Base-by-base conservation (phyloP, 2,113 vertebrate species). In the Dipodomys spectabilis region DNA sequence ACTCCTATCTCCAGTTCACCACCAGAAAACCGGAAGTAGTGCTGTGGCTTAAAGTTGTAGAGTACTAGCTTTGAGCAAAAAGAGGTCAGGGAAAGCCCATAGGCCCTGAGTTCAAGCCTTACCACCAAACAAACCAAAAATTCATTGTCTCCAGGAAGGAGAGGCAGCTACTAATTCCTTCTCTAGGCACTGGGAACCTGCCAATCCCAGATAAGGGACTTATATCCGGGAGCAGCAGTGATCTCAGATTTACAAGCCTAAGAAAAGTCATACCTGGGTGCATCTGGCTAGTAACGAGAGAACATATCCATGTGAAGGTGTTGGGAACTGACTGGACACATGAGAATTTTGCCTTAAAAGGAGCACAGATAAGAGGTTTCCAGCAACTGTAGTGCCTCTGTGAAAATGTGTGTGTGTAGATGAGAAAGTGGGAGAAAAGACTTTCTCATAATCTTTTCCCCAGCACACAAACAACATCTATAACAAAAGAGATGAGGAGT, bases 121-220 rank as follows among this genome's bases (percentile, higher is more conserved):
- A 49, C 49, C 7, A 49, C 49, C 12, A 45, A 60, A 65, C 88
- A 62, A 7, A 28, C 13, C 57, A 97, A 96, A 85, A 80, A 84
- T 68, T 85, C 0, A 0, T 80, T 83, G 94, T 27, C 78, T 86
- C 95, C 80, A 88, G 82, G 32, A 1, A 89, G 95, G 79, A 9
- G 0, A 44, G 8, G 25, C 20, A 71, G 62, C 82, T 3, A 83
- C 22, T 39, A 39, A 49, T 45, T 57, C 23, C 30, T 27, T 88
- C 49, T 25, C 72, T 94, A 94, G 96, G 62, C 77, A 82, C 86
- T 80, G 83, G 75, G 96, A 88, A 93, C 95, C 96, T 91, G 95
- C 86, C 75, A 96, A 84, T 80, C 69, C 96, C 95, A 84, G 92
- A 77, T 12, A 16, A 96, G 88, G 90, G 67, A 71, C 75, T 28